Conservation (phyloP, 37 sponge, comb jelly and placozoan species). For the Oopsacas minuta region DNA sequence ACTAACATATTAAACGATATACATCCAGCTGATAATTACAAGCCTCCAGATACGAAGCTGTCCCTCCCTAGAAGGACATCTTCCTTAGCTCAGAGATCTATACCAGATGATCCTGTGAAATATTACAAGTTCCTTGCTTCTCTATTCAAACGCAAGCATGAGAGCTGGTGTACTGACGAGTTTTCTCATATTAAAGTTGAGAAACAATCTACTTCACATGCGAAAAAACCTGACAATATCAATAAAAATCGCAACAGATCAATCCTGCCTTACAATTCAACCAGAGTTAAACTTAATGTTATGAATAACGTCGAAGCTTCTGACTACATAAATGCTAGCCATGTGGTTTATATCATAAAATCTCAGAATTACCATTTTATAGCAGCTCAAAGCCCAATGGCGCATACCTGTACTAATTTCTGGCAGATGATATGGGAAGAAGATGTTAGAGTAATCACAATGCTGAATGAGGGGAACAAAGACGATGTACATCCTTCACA, state of each 20-base stretch:
- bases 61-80: background rate
- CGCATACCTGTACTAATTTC: constrained; percentile 72
- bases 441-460: constrained; percentile 42
- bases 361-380: constrained; percentile 26
- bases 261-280: constrained; percentile 77
- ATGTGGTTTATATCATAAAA: constrained; percentile 30
- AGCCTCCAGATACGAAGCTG: background rate
- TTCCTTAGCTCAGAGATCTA: background rate
- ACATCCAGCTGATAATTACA: background rate
- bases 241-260: constrained; percentile 73
- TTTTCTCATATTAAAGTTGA: background rate
- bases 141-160: constrained; percentile 1
- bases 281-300: constrained; percentile 53
- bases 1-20: background rate
- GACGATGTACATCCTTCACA: background rate
- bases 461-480: constrained; percentile 48
- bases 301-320: constrained; percentile 38
- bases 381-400: constrained; percentile 68
- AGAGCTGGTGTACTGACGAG: background rate
- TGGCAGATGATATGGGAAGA: constrained; percentile 98
- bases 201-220: background rate
- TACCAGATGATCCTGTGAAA: background rate
- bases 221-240: constrained; percentile 37
- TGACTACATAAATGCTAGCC: constrained; percentile 91
- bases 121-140: constrained; percentile 10